Base-by-base conservation (phyloP, 2,888 invertebrate species). In the Pecten maximus region DNA sequence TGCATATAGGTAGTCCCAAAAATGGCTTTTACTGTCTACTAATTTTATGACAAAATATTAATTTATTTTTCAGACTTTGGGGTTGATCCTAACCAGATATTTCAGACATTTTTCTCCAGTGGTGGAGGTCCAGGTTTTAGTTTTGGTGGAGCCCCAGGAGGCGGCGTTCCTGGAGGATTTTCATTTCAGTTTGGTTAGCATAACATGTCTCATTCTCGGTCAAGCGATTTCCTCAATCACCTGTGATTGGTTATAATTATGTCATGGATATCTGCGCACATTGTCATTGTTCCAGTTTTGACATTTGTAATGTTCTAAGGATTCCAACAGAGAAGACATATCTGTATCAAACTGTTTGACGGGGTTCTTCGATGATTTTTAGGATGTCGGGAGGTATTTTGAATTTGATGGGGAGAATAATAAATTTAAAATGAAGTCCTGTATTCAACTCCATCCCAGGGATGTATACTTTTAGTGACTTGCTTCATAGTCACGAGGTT, bases 61-160 rank as follows among this genome's bases (percentile, higher is more conserved):
- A n/a, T n/a, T n/a, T 95, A 97, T 96, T 89, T 97, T 98, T 94
- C 97, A 97, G 98, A 94, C 92, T 74, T 74, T 28, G 96, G 98
- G 96, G 98, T 98, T 95, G 98, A 98, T 97, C 98, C 98, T 12
- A 98, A 98, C 96, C 98, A 98, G 96, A 98, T 98, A 96, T 98
- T 98, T 98, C 98, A 98, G 96, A 97, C 98, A 3, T 98, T 98
- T 97, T 98, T 98, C 97, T 98, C 98, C 6, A 97, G 97, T 44
- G 95, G 93, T 28, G 94, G 93, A 28, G 94, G 94, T 10, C 92
- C 93, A 23, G 93, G 94, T 88, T 93, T 93, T 89, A 87, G 94
- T 48, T 93, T 94, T 40, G 94, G 94, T 39, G 93, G 94, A 88
- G 92, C 93, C 86, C 93, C 96, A 54, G 93, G 97, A 50, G 90